A percentile compares a stretch with the other conserved stretches of the same genome.
These are phyloP conservation scores for Drosophila lacertosa DNA, from an alignment of 1,140 invertebrate species.

Conservation along the genomic window DNA sequence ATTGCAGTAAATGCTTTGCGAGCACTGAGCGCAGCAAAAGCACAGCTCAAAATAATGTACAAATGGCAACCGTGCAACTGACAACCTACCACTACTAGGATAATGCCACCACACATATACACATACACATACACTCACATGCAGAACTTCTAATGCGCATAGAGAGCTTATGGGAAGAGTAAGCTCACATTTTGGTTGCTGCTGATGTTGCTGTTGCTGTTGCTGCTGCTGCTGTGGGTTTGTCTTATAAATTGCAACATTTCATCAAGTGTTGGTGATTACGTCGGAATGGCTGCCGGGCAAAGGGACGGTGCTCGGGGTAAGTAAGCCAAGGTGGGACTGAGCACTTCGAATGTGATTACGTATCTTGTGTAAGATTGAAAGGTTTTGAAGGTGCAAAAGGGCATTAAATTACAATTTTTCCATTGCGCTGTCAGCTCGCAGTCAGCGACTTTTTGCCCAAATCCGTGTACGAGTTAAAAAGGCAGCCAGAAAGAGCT, in stretches of 20 bases:
- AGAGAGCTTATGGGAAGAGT: slow-evolving; percentile 3
- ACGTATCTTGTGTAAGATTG: slow-evolving; percentile 66
- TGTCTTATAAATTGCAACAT: slow-evolving; percentile 79
- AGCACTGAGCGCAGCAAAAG: slow-evolving; percentile 18
- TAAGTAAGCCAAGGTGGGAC: neutral
- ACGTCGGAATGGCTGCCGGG: slow-evolving; percentile 26
- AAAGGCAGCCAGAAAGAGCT: neutral
- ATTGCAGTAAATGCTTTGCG: slow-evolving; percentile 67
- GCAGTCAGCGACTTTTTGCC: slow-evolving; percentile 35
- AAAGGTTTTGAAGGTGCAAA: slow-evolving; percentile 74
- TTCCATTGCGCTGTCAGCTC: slow-evolving; percentile 27
- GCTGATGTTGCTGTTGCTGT: neutral
- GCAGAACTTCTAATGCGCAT: slow-evolving; percentile 25
- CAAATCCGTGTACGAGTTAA: slow-evolving; percentile 13
- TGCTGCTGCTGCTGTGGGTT: slow-evolving; percentile 35
- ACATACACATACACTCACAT: slow-evolving; percentile 30
- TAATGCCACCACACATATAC: slow-evolving; percentile 48
- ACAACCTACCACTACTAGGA: slow-evolving; percentile 48
- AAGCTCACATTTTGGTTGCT: slow-evolving; percentile 16
- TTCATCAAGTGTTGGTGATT: slow-evolving; percentile 76
- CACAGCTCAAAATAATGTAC: slow-evolving; percentile 35
- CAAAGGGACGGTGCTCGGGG: no score
- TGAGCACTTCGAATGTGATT: slow-evolving; percentile 61
- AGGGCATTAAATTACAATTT: slow-evolving; percentile 74
- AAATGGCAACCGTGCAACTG: slow-evolving; percentile 37